Base-by-base conservation (phyloP, 2,888 invertebrate genomes). In the Apamea crenata region DNA sequence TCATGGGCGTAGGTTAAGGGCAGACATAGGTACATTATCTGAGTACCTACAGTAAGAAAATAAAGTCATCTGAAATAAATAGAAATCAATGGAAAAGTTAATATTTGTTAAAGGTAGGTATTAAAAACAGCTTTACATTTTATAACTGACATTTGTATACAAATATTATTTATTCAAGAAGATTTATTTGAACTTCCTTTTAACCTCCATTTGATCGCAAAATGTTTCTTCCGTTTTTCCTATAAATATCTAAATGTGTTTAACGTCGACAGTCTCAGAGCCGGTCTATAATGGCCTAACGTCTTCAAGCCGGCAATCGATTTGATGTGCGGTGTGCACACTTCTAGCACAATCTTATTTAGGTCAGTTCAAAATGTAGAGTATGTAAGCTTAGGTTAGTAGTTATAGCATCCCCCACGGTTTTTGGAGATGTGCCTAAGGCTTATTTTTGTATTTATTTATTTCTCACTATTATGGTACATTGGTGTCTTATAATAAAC, bases 281-380 rank as follows among this genome's bases (percentile, higher is more conserved):
- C 50, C 32, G 44, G n/a, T 69, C 36, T 47, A 44, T 63, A 61
- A 53, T 66, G 53, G 50, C 18, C 32, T 69, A 16, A 80, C 80
- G 63, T 63, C 80, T 81, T 81, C 29, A 70, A 76, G 65, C 59
- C 21, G 7, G 69, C 18, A 66, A 81, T 81, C 81, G 68, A 81
- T 76, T 76, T 59, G n/a, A 61, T 44, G 32, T 74, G 74, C 74
- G 32, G 47, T 75, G 36, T 75, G 68, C 68, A 65, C 69, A 69
- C 61, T 81, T 70, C 63, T n/a, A 81, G 81, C 69, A 75, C 63
- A n/a, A 36, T 32, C 8, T 44, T 76, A 81, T 76, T 59, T 66
- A 76, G 77, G 70, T 70, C 65, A 81, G 69, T 66, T 21, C n/a
- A 59, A 76, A 81, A 66, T 70, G n/a, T 70, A 56, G n/a, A 59